These are phyloP conservation scores for Zalophus californianus DNA, from an alignment of 2,797 vertebrate genomes.

Conservation along the genomic window DNA sequence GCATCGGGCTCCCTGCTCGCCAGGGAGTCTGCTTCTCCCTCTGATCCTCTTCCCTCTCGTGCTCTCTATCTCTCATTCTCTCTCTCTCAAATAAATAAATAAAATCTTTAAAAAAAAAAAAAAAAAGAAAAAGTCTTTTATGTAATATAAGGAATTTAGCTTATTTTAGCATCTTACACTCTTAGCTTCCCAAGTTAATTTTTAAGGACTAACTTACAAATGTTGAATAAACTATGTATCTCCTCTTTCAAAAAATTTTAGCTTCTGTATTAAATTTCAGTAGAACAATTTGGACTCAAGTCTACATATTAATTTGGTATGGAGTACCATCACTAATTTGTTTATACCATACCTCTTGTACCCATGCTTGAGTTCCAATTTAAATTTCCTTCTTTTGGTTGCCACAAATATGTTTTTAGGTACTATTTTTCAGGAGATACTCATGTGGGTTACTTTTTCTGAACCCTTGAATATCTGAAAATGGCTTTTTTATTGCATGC, in stretches of 20 bases:
- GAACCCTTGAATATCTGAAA: conserved; percentile 48
- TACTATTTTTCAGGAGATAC: conserved; percentile 21
- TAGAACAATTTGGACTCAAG: background rate
- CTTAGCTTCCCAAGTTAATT: background rate
- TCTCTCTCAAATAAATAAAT: too few species aligned
- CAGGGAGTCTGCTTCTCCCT: too few species aligned
- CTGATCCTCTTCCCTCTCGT: too few species aligned
- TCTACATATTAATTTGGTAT: background rate
- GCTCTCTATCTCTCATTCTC: too few species aligned
- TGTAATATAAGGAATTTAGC: background rate
- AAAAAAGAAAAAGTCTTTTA: conserved; percentile 18
- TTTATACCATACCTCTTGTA: background rate
- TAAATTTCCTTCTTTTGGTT: background rate
- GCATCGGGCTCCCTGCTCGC: too few species aligned
- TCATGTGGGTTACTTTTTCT: background rate
- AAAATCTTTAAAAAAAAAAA: too few species aligned
- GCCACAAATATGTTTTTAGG: background rate
- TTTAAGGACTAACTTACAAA: conserved; percentile 40
- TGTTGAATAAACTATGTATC: background rate
- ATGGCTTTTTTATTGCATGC: background rate
- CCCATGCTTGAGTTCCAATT: background rate
- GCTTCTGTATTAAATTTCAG: background rate
- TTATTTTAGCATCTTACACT: conserved; percentile 26
- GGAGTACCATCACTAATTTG: background rate
- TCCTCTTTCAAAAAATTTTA: background rate